Conservation (phyloP, 2,113 vertebrate genomes). For the Tenebrosternarchus preto region DNA sequence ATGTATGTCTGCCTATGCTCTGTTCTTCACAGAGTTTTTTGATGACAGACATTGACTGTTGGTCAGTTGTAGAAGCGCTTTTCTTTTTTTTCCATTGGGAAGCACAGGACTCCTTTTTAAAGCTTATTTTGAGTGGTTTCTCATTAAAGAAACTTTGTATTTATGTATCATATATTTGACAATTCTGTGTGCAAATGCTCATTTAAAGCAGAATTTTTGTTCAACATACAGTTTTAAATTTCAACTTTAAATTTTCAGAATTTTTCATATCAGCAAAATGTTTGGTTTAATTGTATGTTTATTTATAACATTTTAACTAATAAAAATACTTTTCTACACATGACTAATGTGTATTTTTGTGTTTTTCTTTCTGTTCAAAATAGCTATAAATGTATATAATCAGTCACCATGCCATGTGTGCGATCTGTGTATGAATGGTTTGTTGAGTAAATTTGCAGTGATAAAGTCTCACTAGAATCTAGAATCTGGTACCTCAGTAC, state of each 20-base stretch:
- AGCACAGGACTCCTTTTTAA: constrained; percentile 73
- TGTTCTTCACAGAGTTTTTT: constrained; percentile 39
- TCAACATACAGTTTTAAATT: constrained; percentile 65
- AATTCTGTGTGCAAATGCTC: constrained; percentile 76
- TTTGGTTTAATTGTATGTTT: constrained; percentile 65
- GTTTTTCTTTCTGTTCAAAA: neutral
- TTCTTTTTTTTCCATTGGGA: constrained; percentile 55
- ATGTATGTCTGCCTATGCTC: constrained; percentile 51
- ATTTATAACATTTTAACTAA: constrained; percentile 78
- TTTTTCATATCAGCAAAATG: constrained; percentile 60
- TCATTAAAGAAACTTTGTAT: constrained; percentile 64
- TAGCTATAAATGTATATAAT: no score
- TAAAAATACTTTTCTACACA: constrained; percentile 78
- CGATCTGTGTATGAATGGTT: no score
- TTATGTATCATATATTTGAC: constrained; percentile 74
- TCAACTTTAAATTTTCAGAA: constrained; percentile 56
- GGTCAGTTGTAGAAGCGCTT: constrained; percentile 68
- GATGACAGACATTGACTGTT: constrained; percentile 43
- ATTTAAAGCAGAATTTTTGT: constrained; percentile 69
- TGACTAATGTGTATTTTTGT: neutral
- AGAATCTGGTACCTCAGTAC: no score
- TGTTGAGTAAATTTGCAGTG: no score
- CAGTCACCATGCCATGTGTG: no score
- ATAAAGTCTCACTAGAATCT: no score
- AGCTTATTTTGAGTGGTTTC: constrained; percentile 55